Base-by-base conservation (phyloP, 2,888 invertebrate species). In the Dicyrtomina minuta region DNA sequence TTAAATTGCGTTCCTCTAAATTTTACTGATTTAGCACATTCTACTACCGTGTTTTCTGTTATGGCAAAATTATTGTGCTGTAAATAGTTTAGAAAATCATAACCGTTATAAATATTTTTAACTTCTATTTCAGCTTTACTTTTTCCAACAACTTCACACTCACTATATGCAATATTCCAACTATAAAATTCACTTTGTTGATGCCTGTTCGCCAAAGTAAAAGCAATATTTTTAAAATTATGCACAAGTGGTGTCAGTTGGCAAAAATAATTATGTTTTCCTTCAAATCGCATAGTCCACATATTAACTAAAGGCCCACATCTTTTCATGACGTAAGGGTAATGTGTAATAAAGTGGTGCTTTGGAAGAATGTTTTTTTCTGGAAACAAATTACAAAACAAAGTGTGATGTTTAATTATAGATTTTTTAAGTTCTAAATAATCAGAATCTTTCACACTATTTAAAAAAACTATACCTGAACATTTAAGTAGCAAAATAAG, bases 271-370 rank as follows among this genome's bases (percentile, higher is more conserved):
- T 33, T 17, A 59, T 33, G 59, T 33, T 59, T 59, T 12, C 27
- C 59, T 33, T 59, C 59, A 59, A 27, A 59, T 33, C 59, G 26
- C 59, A 59, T 59, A 5, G 26, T n/a, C 59, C 59, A 59, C 24
- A 59, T 17, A 33, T 24, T 27, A n/a, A 59, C 33, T 13, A 59
- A 20, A 2, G 59, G 33, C 4, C 27, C 59, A 27, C 27, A 27
- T 59, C 33, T 24, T 15, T 8, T 24, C 17, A 59, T 59, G 6
- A 59, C 59, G 17, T 59, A 59, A 24, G 27, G 27, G 33, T 59
- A 59, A 20, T 59, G 59, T 17, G 27, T 27, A 27, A 59, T 59
- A 33, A 26, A 59, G 33, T 59, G 59, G 17, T 59, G 33, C 27
- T 59, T 59, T 12, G 59, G 59, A 6, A 59, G 3, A n/a, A 59